Percentiles rank a stretch among this genome's conserved stretches.
Evolutionary conservation across 2,113 vertebrate species (phyloP).

Genomic region (Tragelaphus scriptus): DNA sequence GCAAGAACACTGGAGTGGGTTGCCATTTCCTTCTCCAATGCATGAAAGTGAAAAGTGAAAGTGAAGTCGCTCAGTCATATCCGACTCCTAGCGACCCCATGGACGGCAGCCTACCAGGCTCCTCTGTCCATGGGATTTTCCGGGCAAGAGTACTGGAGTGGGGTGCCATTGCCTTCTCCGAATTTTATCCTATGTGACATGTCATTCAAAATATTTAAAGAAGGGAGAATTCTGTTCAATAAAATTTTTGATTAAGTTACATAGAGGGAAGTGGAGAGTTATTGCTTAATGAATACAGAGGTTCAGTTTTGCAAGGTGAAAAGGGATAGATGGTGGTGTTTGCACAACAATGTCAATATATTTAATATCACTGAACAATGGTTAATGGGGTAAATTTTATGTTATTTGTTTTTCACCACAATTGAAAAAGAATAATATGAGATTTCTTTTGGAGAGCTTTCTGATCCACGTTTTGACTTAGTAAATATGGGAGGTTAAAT

Average conservation of each 20-base stretch:
- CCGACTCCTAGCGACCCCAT: no score
- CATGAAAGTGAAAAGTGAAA: no score
- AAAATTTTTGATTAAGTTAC: background rate
- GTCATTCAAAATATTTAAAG: background rate
- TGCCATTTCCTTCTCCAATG: no score
- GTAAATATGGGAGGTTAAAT: background rate
- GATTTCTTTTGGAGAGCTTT: background rate
- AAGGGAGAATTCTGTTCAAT: background rate
- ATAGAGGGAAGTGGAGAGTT: background rate
- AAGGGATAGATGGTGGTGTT: background rate
- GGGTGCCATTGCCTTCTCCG: background rate
- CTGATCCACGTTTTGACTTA: background rate
- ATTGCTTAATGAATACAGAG: background rate
- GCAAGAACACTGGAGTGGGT: no score
- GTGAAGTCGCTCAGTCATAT: no score
- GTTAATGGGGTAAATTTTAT: background rate
- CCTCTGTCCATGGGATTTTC: no score
- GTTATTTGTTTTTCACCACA: background rate
- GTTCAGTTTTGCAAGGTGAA: background rate
- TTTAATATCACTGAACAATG: background rate
- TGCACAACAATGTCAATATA: background rate
- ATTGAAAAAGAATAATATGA: background rate
- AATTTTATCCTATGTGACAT: background rate
- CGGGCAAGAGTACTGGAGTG: no score
- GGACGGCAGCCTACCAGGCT: no score